Conservation (phyloP, 1,140 invertebrate species). For the Temnothorax longispinosus region DNA sequence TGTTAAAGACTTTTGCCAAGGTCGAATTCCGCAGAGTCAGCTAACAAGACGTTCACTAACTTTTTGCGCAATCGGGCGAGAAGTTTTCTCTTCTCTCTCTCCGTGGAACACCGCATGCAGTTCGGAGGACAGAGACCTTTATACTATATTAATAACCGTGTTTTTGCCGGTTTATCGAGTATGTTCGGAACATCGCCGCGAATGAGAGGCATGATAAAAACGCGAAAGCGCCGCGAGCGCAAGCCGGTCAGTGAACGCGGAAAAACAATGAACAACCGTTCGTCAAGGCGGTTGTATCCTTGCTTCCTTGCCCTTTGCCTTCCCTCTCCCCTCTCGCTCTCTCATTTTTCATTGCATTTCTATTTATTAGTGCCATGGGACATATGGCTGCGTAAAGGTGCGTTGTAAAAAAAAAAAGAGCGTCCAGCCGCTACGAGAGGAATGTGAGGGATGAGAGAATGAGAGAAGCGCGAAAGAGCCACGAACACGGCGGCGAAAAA, state of each 20-base stretch:
- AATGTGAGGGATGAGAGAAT: not conserved
- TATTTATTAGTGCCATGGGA: slow-evolving; percentile 68
- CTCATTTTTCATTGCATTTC: slow-evolving; percentile 62
- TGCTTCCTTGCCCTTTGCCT: not conserved
- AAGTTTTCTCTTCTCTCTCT: slow-evolving; percentile 12
- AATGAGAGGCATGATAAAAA: slow-evolving; percentile 19
- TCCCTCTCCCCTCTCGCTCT: not conserved
- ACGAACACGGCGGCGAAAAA: slow-evolving; percentile 39
- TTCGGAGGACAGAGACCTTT: not conserved
- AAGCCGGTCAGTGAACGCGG: not conserved
- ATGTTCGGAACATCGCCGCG: slow-evolving; percentile 26
- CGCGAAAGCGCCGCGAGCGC: not conserved
- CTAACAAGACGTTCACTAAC: slow-evolving; percentile 38
- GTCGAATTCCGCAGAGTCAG: slow-evolving; percentile 33
- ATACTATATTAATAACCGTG: slow-evolving; percentile 56
- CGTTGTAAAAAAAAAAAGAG: slow-evolving; percentile 5
- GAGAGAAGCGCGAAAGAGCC: not conserved
- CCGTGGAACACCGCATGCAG: not conserved
- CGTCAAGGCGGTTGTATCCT: slow-evolving; percentile 55
- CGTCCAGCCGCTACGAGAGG: not conserved
- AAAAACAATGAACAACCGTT: slow-evolving; percentile 73
- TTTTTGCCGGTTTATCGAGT: slow-evolving; percentile 48
- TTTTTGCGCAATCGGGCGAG: slow-evolving; percentile 50
- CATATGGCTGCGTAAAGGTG: slow-evolving; percentile 23
- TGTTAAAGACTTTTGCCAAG: slow-evolving; percentile 28